Evolutionary conservation across 2,113 vertebrate species (phyloP), one percentile per base, ranked within the genome.

Genomic region (Syrrhaptes paradoxus): DNA sequence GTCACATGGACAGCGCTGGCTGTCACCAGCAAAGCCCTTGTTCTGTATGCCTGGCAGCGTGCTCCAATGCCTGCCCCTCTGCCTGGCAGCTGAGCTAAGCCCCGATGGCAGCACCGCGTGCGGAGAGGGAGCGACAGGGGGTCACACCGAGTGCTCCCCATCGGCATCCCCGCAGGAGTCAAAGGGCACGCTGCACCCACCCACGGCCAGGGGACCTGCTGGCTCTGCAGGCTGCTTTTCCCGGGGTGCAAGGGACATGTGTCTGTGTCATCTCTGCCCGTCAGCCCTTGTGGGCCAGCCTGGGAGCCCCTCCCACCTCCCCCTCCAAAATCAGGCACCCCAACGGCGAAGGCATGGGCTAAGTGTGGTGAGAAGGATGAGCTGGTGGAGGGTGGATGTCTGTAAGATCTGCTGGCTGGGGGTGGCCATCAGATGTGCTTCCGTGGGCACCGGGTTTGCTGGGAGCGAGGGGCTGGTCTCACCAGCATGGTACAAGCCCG

Each of bases 51-150:
- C 1, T 6, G 62, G 65, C 86, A 71, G 24, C 1, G 3, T 5
- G 38, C 46, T 58, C 78, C 91, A 4, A 6, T 7, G 5, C 34
- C 66, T 31, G 12, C 26, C 45, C 6, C 58, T n/a, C 75, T 14
- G 24, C 45, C 79, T 20, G 31, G 16, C 11, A 63, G 62, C n/a
- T 14, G 51, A 52, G 76, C 58, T 4, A 3, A 41, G 54, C 75
- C 7, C 3, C 55, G n/a, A 11, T 45, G 4, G 51, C 43, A 26
- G n/a, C 41, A 41, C 7, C 0, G 3, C 1, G 22, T 10, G 48
- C 2, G 1, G 67, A n/a, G 46, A 22, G 36, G 12, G 4, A 46
- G 32, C 0, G 2, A 19, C 2, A 2, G 24, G 2, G 28, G 67
- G 14, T 11, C 20, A 12, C 1, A 0, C 24, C 32, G 28, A 18